Percentiles rank a stretch among this genome's conserved stretches.
Conservation (phyloP, 2,113 vertebrate species). For the Carlito syrichta region DNA sequence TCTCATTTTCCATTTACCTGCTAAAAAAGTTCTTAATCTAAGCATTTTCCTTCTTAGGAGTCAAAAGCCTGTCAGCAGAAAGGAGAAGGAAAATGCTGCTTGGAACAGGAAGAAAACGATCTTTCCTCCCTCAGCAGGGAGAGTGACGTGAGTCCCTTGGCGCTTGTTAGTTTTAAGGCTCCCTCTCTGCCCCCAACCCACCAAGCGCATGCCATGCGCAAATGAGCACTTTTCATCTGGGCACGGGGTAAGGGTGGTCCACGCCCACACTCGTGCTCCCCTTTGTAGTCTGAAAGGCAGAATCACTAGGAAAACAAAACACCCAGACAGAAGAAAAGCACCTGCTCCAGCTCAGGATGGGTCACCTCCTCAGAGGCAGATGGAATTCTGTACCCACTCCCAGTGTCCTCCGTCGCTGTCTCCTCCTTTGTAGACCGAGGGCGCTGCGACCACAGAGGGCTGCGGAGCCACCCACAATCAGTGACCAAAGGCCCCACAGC, state of each 20-base stretch:
- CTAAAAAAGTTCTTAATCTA: not conserved
- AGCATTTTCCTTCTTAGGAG: conserved; percentile 75
- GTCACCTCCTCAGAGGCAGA: not conserved
- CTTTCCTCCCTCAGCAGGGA: not conserved
- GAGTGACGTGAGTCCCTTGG: not conserved
- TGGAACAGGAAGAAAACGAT: conserved; percentile 50
- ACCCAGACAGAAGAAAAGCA: not conserved
- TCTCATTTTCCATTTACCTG: not conserved
- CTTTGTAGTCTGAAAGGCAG: not conserved
- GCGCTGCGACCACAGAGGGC: not conserved
- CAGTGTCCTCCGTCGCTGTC: fast-evolving
- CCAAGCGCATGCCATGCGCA: fast-evolving
- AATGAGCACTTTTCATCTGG: not conserved
- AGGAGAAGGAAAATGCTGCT: conserved; percentile 73
- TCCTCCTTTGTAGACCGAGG: not conserved
- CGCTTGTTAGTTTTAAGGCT: not conserved
- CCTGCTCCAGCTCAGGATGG: not conserved
- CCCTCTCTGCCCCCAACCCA: not conserved
- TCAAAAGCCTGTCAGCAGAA: conserved; percentile 77
- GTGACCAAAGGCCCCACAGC: fast-evolving
- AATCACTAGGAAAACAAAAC: not conserved
- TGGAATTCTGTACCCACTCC: not conserved
- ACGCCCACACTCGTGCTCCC: not conserved
- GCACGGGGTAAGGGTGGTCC: too few relatives aligned
- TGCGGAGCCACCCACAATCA: not conserved